Conservation (phyloP, 2,113 vertebrate genomes). For the Notiomystis cincta region DNA sequence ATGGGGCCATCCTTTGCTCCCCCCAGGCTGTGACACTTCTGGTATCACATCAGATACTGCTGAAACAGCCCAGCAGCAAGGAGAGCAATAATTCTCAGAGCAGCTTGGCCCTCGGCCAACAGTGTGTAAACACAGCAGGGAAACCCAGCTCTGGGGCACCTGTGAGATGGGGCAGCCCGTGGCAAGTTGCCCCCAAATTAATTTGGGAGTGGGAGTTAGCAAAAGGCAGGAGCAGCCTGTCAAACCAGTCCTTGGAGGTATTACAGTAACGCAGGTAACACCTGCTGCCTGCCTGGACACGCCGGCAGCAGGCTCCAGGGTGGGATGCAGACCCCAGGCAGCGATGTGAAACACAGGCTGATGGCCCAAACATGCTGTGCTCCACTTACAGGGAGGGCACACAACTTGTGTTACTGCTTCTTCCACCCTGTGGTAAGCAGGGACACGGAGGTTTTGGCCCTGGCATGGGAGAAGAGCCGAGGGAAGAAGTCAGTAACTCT, state of each 20-base stretch:
- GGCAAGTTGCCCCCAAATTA: background rate
- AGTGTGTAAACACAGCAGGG: background rate
- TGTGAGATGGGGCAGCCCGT: background rate
- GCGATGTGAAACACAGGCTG: fast-evolving
- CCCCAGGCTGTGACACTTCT: background rate
- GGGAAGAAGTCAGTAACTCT: background rate
- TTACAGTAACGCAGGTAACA: background rate
- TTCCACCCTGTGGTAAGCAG: background rate
- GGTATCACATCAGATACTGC: fast-evolving
- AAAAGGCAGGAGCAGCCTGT: background rate
- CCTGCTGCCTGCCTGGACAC: background rate
- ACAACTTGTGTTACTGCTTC: background rate
- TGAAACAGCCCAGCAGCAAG: background rate
- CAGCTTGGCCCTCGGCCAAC: background rate
- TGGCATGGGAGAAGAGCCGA: fast-evolving
- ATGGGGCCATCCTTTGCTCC: background rate
- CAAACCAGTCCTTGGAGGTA: background rate
- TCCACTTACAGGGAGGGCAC: background rate
- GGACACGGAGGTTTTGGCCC: background rate
- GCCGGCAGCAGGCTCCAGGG: background rate
- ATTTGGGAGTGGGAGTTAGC: background rate
- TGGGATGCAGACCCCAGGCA: background rate
- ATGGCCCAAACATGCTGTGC: fast-evolving
- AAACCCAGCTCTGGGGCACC: background rate
- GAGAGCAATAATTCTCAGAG: background rate